Evolutionary conservation across 2,113 vertebrate genomes (phyloP).

Genomic region (Grantiella picta): DNA sequence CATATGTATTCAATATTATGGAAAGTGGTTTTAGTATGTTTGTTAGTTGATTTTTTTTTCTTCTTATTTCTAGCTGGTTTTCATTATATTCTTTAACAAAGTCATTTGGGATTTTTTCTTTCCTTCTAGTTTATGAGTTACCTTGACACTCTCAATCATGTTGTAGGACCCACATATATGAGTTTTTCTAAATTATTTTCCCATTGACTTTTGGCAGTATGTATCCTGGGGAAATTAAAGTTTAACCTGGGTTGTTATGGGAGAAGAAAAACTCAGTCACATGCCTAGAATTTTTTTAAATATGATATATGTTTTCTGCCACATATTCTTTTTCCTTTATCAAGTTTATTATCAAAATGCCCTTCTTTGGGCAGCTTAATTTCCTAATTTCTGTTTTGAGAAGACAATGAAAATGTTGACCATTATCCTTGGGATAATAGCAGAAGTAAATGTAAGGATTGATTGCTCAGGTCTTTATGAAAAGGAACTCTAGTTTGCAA

Average conservation of each 20-base stretch:
- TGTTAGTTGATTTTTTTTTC: neutral
- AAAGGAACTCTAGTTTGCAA: neutral
- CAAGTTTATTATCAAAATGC: neutral
- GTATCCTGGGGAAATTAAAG: neutral
- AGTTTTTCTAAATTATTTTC: neutral
- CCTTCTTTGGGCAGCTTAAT: neutral
- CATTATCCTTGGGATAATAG: neutral
- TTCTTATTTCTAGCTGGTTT: neutral
- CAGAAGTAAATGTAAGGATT: neutral
- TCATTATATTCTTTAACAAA: neutral
- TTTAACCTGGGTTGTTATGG: neutral
- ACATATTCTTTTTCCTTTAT: neutral
- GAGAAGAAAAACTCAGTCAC: neutral
- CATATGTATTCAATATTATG: neutral
- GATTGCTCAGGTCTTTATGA: neutral
- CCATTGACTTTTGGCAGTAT: neutral
- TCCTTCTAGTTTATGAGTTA: neutral
- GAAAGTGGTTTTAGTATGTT: neutral
- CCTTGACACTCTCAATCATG: neutral
- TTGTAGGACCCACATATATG: rapidly evolving
- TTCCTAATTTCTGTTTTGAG: neutral
- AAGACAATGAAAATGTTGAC: neutral
- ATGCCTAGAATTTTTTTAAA: neutral
- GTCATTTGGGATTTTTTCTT: neutral
- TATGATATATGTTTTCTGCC: neutral